Evolutionary conservation across 1,140 invertebrate genomes (phyloP).

Genomic region (Aphis gossypii): DNA sequence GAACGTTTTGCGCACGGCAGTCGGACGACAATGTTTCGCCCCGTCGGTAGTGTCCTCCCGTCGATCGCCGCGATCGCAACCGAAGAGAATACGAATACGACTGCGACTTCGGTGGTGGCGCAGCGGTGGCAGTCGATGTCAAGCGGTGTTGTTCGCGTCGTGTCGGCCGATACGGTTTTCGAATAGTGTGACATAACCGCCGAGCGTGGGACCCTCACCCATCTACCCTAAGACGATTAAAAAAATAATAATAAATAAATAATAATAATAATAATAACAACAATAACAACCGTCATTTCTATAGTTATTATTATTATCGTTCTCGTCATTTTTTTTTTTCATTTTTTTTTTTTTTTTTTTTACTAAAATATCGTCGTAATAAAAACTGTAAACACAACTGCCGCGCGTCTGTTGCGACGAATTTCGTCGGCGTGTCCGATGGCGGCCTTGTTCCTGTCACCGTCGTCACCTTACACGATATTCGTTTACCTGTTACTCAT

Average conservation of each 20-base stretch:
- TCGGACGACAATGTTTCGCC: slow-evolving; percentile 42
- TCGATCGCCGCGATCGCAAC: neutral
- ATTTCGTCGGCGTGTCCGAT: neutral
- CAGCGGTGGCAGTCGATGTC: neutral
- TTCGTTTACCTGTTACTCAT: slow-evolving; percentile 44
- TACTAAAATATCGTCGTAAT: too few relatives aligned
- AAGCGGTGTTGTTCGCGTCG: neutral
- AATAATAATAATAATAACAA: neutral
- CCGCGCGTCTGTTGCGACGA: neutral
- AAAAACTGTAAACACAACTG: neutral
- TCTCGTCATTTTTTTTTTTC: neutral
- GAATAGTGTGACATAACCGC: neutral
- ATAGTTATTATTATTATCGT: neutral
- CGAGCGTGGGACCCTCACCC: neutral
- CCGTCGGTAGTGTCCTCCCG: neutral
- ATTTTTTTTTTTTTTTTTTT: neutral
- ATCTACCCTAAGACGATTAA: neutral
- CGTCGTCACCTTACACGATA: neutral
- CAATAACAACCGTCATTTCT: neutral
- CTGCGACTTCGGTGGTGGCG: neutral
- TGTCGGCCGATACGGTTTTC: neutral
- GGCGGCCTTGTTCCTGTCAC: slow-evolving; percentile 25
- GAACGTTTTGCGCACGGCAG: slow-evolving; percentile 11
- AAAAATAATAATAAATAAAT: too few relatives aligned
- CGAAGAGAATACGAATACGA: neutral